Evolutionary conservation across 23 tunicate genomes (phyloP).

Genomic region (Ciona savignyi): DNA sequence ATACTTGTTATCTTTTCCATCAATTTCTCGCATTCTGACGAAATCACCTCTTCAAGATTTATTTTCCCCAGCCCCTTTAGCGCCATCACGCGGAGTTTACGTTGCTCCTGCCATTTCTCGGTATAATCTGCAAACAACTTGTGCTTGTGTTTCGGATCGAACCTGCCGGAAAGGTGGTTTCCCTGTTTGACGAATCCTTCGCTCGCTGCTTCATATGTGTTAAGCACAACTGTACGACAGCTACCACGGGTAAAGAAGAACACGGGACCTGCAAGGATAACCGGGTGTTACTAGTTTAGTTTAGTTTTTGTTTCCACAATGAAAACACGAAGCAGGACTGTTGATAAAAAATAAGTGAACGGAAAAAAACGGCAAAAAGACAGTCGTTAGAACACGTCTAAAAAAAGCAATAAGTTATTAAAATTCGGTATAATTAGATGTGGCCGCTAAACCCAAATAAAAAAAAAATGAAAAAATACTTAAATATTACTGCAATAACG

Average conservation of each 20-base stretch:
- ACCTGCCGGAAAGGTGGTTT: slow-evolving; percentile 9
- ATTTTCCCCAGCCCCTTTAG: slow-evolving; percentile 5
- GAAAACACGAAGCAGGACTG: too few relatives aligned
- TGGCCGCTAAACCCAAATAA: too few relatives aligned
- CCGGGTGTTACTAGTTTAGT: too few relatives aligned
- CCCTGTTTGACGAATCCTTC: slow-evolving; percentile 27
- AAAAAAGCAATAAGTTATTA: too few relatives aligned
- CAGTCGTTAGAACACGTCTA: too few relatives aligned
- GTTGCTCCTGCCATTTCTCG: slow-evolving; percentile 18
- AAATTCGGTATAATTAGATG: too few relatives aligned
- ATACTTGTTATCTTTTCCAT: neutral
- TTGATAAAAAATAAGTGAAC: too few relatives aligned
- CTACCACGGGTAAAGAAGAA: slow-evolving; percentile 14
- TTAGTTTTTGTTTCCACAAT: too few relatives aligned
- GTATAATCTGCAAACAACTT: slow-evolving; percentile 6
- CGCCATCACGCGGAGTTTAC: neutral
- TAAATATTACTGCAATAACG: too few relatives aligned
- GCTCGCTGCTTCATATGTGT: slow-evolving; percentile 22
- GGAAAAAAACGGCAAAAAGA: too few relatives aligned
- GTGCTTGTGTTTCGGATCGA: neutral
- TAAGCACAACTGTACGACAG: slow-evolving; percentile 19
- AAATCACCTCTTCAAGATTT: slow-evolving; percentile 2
- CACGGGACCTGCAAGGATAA: too few relatives aligned
- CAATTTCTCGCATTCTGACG: slow-evolving; percentile 3
- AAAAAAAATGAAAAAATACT: too few relatives aligned